Base-by-base conservation (phyloP, 2,113 vertebrate genomes). In the Charina bottae region DNA sequence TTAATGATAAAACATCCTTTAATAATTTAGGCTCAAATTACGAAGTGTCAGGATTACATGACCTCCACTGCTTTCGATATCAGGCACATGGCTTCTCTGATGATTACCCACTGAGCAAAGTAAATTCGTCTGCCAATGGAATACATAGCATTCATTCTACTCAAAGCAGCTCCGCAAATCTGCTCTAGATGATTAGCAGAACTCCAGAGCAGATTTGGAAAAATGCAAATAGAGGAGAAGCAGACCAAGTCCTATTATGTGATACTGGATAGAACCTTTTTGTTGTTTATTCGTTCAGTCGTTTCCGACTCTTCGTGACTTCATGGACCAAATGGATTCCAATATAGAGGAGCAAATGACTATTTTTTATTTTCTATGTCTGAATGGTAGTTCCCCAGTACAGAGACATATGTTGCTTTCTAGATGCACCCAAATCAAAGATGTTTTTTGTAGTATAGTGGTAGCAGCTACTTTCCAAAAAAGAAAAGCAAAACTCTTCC, bases 21-120 rank as follows among this genome's bases (percentile, higher is more conserved):
- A 94, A 68, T 12, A 91, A 93, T 58, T 60, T 55, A n/a, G 58
- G 68, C 24, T 91, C 53, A 9, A 86, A 42, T 28, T 56, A 86
- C 23, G 26, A 86, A 19, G 89, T 64, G 92, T 93, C 0, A 94
- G 83, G 89, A 93, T 85, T n/a, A 93, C 46, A 62, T 24, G 17
- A 60, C 15, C 21, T 88, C 12, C 68, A 90, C n/a, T 56, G 53
- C 55, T 78, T 72, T 72, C 49, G 13, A 42, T 23, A 53, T 56
- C 53, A 53, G 88, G 62, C 49, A 37, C 49, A 28, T 56, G 23
- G 10, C 21, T 53, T 56, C 88, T 68, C 37, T 7, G 15, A 89
- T 83, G 5, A 83, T 58, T 89, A 68, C 21, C 23, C n/a, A 90
- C 28, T 59, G 55, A 23, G n/a, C 26, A 26, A 53, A 26, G 6